Percentiles rank a stretch among this genome's conserved stretches.
Conservation (phyloP, 2,888 invertebrate species). For the Noctua comes region DNA sequence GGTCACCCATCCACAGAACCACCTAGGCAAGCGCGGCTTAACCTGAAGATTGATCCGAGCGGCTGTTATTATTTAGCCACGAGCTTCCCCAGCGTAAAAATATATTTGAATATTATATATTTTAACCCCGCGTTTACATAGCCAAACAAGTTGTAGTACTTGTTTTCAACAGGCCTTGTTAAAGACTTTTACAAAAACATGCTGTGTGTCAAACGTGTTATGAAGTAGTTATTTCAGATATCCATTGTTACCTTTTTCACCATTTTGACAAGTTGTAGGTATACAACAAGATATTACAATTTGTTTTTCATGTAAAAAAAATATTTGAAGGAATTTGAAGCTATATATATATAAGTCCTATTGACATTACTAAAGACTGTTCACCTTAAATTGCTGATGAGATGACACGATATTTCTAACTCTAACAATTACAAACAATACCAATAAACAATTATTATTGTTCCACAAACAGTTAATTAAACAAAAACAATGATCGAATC, state of each 20-base stretch:
- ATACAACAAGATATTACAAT: neutral
- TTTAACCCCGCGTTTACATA: neutral
- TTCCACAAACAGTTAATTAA: conserved; percentile 26
- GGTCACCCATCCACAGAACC: too few relatives aligned
- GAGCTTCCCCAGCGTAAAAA: neutral
- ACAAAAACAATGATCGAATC: conserved; percentile 17
- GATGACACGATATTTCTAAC: neutral
- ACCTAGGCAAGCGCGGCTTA: too few relatives aligned
- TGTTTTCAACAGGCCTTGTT: neutral
- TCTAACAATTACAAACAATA: neutral
- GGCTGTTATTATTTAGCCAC: too few relatives aligned
- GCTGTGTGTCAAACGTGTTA: neutral
- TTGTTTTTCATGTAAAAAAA: neutral
- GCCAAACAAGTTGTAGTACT: neutral
- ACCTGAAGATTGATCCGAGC: too few relatives aligned
- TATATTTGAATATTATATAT: neutral
- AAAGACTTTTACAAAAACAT: neutral
- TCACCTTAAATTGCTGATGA: neutral
- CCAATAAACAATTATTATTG: neutral
- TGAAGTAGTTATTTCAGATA: neutral
- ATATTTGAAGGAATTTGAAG: neutral
- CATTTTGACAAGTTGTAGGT: neutral
- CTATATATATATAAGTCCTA: neutral
- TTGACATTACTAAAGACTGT: neutral
- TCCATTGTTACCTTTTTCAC: neutral